Evolutionary conservation across 2,888 invertebrate species (phyloP).

Genomic region (Ellobium chinense): DNA sequence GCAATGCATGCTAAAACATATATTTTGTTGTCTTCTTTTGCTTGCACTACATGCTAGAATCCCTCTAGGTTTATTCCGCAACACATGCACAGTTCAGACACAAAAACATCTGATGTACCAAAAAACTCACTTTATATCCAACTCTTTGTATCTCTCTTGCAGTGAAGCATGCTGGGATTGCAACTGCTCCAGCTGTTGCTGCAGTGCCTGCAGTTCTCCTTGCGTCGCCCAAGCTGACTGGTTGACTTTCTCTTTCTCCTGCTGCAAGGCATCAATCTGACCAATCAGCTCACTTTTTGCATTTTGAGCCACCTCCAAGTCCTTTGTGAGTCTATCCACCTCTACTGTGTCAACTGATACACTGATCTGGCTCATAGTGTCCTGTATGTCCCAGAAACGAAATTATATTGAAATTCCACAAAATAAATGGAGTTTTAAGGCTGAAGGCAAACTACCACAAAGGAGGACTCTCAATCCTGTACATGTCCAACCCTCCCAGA

Average conservation of each 20-base stretch:
- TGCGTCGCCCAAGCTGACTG: constrained; percentile 64
- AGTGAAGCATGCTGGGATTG: constrained; percentile 57
- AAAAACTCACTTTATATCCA: constrained; percentile 61
- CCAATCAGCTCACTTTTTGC: constrained; percentile 58
- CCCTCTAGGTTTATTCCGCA: too few relatives aligned
- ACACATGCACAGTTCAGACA: too few relatives aligned
- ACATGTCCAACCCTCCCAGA: too few relatives aligned
- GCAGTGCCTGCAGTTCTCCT: constrained; percentile 62
- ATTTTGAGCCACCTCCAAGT: constrained; percentile 60
- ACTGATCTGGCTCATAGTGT: constrained; percentile 52
- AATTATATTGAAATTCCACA: too few relatives aligned
- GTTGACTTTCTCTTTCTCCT: constrained; percentile 58
- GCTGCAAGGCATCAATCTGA: constrained; percentile 63
- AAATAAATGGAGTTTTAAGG: too few relatives aligned
- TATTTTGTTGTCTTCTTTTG: too few relatives aligned
- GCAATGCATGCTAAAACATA: too few relatives aligned
- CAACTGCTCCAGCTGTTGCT: constrained; percentile 58
- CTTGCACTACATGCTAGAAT: too few relatives aligned
- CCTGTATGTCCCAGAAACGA: constrained; percentile 54
- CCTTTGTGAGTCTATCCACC: constrained; percentile 57
- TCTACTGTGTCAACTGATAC: constrained; percentile 48
- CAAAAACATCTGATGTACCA: too few relatives aligned
- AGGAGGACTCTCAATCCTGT: too few relatives aligned
- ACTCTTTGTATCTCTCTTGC: constrained; percentile 54
- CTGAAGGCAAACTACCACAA: too few relatives aligned